phyloP scores from a whole-genome alignment of 2,113 vertebrate genomes.

The Anguilla rostrata region DNA sequence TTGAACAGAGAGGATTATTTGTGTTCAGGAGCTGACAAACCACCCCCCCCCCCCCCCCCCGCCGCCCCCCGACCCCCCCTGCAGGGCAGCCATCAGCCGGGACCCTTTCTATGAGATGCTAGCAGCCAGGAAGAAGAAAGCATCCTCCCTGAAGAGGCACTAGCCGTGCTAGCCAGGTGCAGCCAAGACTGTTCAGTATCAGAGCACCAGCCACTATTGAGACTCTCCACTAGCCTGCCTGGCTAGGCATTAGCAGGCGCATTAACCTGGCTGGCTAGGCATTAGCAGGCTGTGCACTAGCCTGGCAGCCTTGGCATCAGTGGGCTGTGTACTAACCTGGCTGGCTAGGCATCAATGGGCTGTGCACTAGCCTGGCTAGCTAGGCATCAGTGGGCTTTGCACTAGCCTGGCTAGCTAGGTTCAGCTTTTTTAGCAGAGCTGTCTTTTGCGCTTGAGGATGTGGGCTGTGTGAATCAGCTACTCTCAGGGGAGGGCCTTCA shows the following conservation, averaged over 20 bases:
- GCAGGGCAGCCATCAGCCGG: slow-evolving; percentile 93
- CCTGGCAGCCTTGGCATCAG: too few relatives aligned
- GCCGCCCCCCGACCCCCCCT: not conserved
- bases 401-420: too few relatives aligned
- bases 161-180: slow-evolving; percentile 52
- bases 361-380: too few relatives aligned
- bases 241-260: too few relatives aligned
- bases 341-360: not conserved
- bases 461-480: not conserved
- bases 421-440: not conserved
- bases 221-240: too few relatives aligned
- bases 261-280: too few relatives aligned
- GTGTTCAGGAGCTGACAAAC: not conserved
- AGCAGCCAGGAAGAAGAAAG: slow-evolving; percentile 93
- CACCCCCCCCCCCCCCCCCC: not conserved
- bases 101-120: slow-evolving; percentile 99
- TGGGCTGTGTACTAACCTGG: not conserved
- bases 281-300: too few relatives aligned
- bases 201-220: too few relatives aligned
- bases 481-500: not conserved
- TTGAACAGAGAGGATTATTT: too few relatives aligned
- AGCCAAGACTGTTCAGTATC: too few relatives aligned
- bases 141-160: slow-evolving; percentile 86
- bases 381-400: too few relatives aligned
- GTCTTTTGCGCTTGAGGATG: slow-evolving; percentile 23